Evolutionary conservation across 2,797 vertebrate genomes (phyloP), one percentile per base, ranked within the genome.

Genomic region (Calcarius lapponicus): DNA sequence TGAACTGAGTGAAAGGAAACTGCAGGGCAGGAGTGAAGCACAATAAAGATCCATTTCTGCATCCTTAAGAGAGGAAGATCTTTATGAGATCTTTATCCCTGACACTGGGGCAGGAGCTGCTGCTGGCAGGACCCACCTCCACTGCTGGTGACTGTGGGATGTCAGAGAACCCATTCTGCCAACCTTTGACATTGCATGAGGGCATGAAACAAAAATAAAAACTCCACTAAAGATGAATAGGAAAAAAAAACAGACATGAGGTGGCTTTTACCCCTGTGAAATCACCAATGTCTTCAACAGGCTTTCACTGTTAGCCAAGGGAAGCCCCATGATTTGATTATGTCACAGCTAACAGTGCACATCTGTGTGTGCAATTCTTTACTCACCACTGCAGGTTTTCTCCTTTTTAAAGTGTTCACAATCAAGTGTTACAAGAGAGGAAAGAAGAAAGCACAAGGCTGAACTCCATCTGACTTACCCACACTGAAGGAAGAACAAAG

Each of bases 401-500:
- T n/a, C 7, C 11, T 22, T 65, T 56, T 82, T 54, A 69, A 90
- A 90, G 53, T 28, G 72, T 17, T 24, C 25, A 74, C 9, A 69
- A 69, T 2, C 24, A 57, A 48, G 19, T n/a, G 19, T 18, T 11
- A 24, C 5, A 69, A 7, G 11, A 53, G 5, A 58, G 9, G 9
- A 73, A 88, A 69, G 43, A 71, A 42, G n/a, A 71, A 80, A 80
- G 21, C 36, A 36, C 17, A 65, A 32, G 3, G 31, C 20, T 61
- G 7, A 90, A 50, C 19, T 61, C 26, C 38, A 17, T 5, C 6
- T 60, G 65, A 80, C 98, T 98, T 98, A 99, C 99, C 99, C 96
- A 98, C 98, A 82, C 99, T 99, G 97, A 99, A 99, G 11, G 99
- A 99, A 81, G 99, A 99, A 84, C 99, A 99, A 85, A 99, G 98